Conservation (phyloP, 2,888 invertebrate genomes). For the Pheosia gnoma region DNA sequence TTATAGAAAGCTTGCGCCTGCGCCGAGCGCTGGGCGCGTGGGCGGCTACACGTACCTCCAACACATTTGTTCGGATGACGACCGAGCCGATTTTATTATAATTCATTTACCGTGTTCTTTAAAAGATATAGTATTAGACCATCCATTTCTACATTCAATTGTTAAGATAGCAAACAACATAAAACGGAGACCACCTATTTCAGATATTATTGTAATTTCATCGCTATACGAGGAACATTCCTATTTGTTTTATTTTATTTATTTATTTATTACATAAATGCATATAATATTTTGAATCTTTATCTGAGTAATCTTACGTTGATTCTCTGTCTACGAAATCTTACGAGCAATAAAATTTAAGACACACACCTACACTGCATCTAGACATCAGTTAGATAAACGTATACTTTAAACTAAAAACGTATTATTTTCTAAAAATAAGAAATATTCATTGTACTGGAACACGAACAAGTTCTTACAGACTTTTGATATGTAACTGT, state of each 20-base stretch:
- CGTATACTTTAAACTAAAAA: too few species aligned
- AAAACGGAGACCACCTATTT: slow-evolving; percentile 6
- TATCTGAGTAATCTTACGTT: neutral
- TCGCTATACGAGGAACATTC: neutral
- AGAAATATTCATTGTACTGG: too few species aligned
- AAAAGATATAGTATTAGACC: slow-evolving; percentile 48
- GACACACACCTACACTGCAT: neutral
- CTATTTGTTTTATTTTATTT: too few species aligned
- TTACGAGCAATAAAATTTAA: slow-evolving; percentile 2
- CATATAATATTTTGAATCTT: slow-evolving; percentile 4
- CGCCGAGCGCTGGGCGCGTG: slow-evolving; percentile 47
- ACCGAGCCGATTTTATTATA: slow-evolving; percentile 76
- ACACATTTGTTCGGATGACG: slow-evolving; percentile 77
- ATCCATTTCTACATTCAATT: slow-evolving; percentile 28
- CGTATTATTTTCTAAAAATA: too few species aligned
- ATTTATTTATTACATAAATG: neutral
- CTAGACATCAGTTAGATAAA: neutral
- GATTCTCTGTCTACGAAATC: too few species aligned
- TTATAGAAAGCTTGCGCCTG: slow-evolving; percentile 7
- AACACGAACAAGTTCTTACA: too few species aligned
- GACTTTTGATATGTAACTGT: too few species aligned
- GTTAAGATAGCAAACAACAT: slow-evolving; percentile 11
- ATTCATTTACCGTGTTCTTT: slow-evolving; percentile 76
- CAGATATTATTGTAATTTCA: slow-evolving; percentile 2
- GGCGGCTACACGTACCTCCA: slow-evolving; percentile 65